Percentiles rank a stretch among this genome's conserved stretches.
Conservation (phyloP, 1,140 invertebrate genomes). For the Trichomalopsis sarcophagae region DNA sequence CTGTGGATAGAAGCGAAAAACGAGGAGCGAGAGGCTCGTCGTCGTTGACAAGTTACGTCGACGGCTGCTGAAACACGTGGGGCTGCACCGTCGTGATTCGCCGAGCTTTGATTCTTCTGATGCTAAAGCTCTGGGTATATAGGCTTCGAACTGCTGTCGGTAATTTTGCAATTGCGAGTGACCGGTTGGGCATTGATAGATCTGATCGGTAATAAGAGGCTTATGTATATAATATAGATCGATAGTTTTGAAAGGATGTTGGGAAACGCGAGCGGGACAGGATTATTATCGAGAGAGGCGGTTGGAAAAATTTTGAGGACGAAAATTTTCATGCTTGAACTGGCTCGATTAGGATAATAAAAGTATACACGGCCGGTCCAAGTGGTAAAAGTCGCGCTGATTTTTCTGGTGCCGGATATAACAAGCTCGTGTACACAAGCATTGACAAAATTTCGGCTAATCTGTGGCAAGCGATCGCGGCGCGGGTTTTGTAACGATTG, state of each 20-base stretch:
- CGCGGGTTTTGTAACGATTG: neutral
- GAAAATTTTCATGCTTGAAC: neutral
- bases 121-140: too few relatives aligned
- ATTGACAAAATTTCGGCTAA: neutral
- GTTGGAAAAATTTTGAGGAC: neutral
- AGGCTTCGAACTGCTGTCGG: too few relatives aligned
- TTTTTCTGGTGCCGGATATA: neutral
- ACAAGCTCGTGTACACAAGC: too few relatives aligned
- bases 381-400: neutral
- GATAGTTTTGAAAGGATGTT: neutral
- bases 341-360: slow-evolving; percentile 1
- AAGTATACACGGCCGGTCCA: neutral
- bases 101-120: neutral
- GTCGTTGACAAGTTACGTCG: slow-evolving; percentile 13
- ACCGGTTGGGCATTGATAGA: neutral
- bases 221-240: neutral
- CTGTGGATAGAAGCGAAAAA: neutral
- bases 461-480: neutral
- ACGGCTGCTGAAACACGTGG: neutral
- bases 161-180: neutral
- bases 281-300: neutral
- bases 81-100: neutral
- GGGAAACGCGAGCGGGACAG: neutral
- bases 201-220: neutral
- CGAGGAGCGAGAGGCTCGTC: neutral